A percentile compares a stretch with the other conserved stretches of the same genome.
These are phyloP conservation scores for Strix uralensis DNA, from an alignment of 2,113 vertebrate species.

Conservation along the genomic window DNA sequence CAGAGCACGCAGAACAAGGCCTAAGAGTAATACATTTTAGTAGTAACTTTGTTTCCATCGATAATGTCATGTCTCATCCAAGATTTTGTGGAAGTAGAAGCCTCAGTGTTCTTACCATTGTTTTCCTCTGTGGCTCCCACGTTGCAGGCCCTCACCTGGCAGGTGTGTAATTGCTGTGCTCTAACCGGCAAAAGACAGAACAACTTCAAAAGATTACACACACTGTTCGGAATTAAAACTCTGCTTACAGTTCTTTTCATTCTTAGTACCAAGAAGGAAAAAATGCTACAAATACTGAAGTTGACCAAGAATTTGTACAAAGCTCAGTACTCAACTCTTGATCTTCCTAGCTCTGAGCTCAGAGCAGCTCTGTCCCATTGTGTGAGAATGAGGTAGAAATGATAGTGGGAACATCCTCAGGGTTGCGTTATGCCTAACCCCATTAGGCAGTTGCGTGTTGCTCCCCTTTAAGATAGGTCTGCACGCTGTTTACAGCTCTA, in stretches of 20 bases:
- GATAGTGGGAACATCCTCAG: background rate
- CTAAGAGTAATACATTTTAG: background rate
- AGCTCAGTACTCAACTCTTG: background rate
- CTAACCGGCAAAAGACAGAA: background rate
- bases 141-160: background rate
- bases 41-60: background rate
- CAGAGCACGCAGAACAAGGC: background rate
- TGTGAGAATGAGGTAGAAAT: background rate
- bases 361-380: background rate
- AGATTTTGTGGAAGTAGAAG: background rate
- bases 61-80: fast-evolving
- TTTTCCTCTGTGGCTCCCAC: background rate
- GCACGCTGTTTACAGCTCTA: background rate
- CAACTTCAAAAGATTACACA: too few species aligned
- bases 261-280: background rate
- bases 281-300: background rate
- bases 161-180: background rate
- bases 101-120: fast-evolving
- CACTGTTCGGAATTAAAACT: background rate
- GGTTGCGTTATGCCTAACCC: background rate
- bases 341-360: background rate
- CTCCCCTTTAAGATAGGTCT: background rate
- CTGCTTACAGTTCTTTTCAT: background rate
- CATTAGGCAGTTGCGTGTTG: background rate
- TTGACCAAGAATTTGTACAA: background rate